Percentiles rank a stretch among this genome's conserved stretches.
These are phyloP conservation scores for Zonotrichia leucophrys DNA, from an alignment of 2,113 vertebrate genomes.

Conservation along the genomic window DNA sequence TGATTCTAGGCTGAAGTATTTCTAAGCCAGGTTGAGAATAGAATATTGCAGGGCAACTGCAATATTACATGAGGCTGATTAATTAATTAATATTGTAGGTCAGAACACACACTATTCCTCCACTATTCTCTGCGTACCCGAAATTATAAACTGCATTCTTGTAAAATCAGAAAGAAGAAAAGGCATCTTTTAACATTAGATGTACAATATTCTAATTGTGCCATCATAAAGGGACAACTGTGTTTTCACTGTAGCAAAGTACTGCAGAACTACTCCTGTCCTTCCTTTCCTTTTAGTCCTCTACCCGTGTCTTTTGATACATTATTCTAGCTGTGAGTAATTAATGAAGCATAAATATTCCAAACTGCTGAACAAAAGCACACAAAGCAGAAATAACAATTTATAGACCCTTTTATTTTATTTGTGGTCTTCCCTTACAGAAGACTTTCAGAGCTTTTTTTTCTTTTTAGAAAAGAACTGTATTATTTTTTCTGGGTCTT, in stretches of 20 bases:
- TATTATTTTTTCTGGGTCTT: neutral
- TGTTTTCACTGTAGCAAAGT: neutral
- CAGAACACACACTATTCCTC: neutral
- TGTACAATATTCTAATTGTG: neutral
- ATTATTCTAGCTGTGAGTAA: neutral
- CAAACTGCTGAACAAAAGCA: neutral
- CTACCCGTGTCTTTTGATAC: neutral
- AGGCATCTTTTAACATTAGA: neutral
- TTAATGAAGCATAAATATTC: neutral
- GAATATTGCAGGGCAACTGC: neutral
- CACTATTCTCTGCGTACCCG: rapidly evolving
- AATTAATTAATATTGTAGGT: neutral
- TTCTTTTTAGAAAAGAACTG: neutral
- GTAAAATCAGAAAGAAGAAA: neutral
- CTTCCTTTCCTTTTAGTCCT: neutral
- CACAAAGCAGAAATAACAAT: neutral
- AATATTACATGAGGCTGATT: neutral
- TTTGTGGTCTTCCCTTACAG: neutral
- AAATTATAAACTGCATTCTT: neutral
- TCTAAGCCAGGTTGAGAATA: neutral
- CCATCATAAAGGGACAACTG: neutral
- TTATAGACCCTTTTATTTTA: neutral
- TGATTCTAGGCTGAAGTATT: neutral
- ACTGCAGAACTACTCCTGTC: neutral
- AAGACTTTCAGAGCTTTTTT: neutral